phyloP scores from a whole-genome alignment of 1,140 invertebrate species.

The Sycophila sp. region DNA sequence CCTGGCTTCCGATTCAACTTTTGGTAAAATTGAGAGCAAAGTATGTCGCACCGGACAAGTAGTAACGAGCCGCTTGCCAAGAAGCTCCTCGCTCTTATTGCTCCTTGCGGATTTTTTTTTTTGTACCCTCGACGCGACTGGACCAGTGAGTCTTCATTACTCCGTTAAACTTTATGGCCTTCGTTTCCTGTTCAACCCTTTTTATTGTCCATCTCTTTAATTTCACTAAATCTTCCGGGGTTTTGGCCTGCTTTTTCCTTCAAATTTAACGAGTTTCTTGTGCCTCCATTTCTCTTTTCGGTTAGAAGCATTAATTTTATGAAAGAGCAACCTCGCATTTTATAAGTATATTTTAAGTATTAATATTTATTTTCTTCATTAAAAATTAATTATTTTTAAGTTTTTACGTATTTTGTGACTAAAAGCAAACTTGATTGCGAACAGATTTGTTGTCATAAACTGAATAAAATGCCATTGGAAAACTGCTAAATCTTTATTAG shows the following conservation, averaged over 20 bases:
- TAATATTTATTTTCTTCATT: no score
- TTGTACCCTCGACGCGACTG: no score
- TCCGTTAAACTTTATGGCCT: not conserved
- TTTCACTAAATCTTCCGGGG: constrained; percentile 15
- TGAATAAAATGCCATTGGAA: no score
- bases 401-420: no score
- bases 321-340: no score
- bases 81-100: not conserved
- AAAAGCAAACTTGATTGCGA: no score
- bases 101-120: not conserved
- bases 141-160: not conserved
- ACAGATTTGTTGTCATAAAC: no score
- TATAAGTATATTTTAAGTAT: no score
- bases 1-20: constrained; percentile 8
- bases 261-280: not conserved
- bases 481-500: no score
- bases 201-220: constrained; percentile 1
- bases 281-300: not conserved
- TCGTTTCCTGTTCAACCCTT: constrained; percentile 17
- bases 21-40: not conserved
- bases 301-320: no score
- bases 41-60: not conserved
- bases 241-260: not conserved
- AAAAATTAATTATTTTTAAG: no score
- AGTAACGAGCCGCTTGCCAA: not conserved